phyloP scores from a whole-genome alignment of 2,113 vertebrate genomes.

The Syngnathus typhle region DNA sequence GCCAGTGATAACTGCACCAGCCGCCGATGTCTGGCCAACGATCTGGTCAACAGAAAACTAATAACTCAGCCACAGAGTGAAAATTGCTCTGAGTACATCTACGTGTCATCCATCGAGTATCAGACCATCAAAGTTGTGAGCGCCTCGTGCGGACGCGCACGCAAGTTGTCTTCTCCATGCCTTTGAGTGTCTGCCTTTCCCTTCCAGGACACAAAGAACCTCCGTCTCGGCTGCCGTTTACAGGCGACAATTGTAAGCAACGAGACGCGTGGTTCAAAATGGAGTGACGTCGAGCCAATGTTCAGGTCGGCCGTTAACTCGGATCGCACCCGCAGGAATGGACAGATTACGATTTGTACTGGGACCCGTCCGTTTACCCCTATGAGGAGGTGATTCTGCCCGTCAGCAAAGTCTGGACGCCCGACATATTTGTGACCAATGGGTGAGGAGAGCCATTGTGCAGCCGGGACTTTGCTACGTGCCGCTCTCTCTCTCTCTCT shows the following conservation, averaged over 20 bases:
- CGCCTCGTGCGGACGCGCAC: neutral
- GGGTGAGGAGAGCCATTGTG: constrained; percentile 43
- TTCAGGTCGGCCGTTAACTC: neutral
- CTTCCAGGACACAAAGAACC: constrained; percentile 60
- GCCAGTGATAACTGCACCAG: constrained; percentile 14
- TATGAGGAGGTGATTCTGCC: constrained; percentile 54
- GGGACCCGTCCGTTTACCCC: constrained; percentile 46
- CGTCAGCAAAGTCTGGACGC: constrained; percentile 61
- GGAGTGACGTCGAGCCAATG: no score
- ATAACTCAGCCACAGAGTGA: constrained; percentile 54
- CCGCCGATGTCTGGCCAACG: constrained; percentile 59
- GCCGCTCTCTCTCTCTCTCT: neutral
- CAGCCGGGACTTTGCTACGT: no score
- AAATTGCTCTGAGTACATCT: constrained; percentile 38
- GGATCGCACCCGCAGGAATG: constrained; percentile 50
- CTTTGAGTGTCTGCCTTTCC: neutral
- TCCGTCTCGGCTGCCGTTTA: constrained; percentile 48
- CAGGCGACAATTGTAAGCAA: constrained; percentile 47
- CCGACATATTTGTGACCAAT: constrained; percentile 60
- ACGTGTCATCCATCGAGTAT: constrained; percentile 51
- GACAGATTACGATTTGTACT: constrained; percentile 53
- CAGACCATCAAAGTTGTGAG: constrained; percentile 43
- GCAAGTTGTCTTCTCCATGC: neutral
- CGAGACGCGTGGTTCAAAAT: neutral
- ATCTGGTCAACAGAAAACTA: constrained; percentile 25